phyloP scores from a whole-genome alignment of 2,797 vertebrate genomes.

The Enteromius unitaeniatus region DNA sequence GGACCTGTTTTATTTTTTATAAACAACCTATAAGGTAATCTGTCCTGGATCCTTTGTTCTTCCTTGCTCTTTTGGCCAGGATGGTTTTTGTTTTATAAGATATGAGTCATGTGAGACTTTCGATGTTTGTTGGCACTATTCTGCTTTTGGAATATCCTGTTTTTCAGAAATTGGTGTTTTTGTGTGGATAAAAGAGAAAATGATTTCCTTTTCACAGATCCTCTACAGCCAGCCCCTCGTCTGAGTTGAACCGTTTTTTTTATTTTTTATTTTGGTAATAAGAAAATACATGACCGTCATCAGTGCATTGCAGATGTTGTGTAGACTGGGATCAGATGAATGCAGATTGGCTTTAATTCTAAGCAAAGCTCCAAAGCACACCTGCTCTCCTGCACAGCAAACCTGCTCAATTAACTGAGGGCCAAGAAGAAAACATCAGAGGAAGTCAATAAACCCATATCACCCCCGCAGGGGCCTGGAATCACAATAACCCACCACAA shows the following conservation, averaged over 20 bases:
- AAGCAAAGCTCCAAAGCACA: conserved; percentile 68
- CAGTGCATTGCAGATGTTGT: conserved; percentile 42
- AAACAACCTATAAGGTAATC: conserved; percentile 85
- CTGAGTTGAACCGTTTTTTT: conserved; percentile 64
- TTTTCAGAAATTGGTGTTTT: conserved; percentile 17
- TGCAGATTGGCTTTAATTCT: conserved; percentile 65
- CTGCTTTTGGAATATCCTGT: conserved; percentile 30
- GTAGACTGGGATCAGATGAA: conserved; percentile 55
- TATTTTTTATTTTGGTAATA: conserved; percentile 61
- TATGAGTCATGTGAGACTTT: conserved; percentile 17
- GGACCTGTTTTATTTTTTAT: conserved; percentile 84
- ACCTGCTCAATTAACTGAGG: conserved; percentile 71
- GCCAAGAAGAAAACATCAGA: conserved; percentile 75
- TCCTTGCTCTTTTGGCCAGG: conserved; percentile 25
- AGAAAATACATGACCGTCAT: conserved; percentile 40
- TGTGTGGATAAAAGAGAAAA: conserved; percentile 24
- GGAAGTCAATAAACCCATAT: conserved; percentile 78
- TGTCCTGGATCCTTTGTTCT: conserved; percentile 75
- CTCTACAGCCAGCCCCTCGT: conserved; percentile 1
- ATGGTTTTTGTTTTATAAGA: conserved; percentile 13
- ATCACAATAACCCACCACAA: conserved; percentile 82
- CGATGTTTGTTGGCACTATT: neutral
- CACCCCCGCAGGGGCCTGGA: conserved; percentile 74
- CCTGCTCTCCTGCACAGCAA: conserved; percentile 68
- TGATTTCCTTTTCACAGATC: conserved; percentile 31